Conservation (phyloP, 1,140 invertebrate genomes). For the Bombus picipes region DNA sequence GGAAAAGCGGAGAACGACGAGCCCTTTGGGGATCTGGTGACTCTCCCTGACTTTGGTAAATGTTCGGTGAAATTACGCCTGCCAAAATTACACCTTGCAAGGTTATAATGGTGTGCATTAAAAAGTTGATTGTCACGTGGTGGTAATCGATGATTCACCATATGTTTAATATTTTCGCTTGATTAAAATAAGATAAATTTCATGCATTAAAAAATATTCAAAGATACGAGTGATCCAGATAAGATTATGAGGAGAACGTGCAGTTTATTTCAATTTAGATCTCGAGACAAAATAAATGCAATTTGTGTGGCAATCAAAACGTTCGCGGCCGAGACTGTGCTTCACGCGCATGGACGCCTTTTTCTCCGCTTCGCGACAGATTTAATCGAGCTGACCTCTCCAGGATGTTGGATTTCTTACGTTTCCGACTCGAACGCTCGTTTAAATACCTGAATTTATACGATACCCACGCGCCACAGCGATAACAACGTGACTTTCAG, state of each 20-base stretch:
- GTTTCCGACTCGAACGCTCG: constrained; percentile 24
- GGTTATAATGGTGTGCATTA: constrained; percentile 51
- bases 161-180: too few species aligned
- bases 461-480: not conserved
- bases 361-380: not conserved
- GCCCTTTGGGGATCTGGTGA: constrained; percentile 53
- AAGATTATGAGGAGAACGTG: too few species aligned
- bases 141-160: too few species aligned
- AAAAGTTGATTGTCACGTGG: not conserved
- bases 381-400: constrained; percentile 25
- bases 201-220: too few species aligned
- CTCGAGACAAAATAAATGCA: too few species aligned
- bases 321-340: too few species aligned
- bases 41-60: constrained; percentile 52
- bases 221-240: too few species aligned
- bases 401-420: constrained; percentile 15
- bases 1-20: constrained; percentile 45
- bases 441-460: constrained; percentile 36
- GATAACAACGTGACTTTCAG: not conserved
- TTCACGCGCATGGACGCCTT: not conserved
- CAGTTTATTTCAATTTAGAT: too few species aligned
- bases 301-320: too few species aligned
- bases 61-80: constrained; percentile 61
- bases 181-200: too few species aligned
- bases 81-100: constrained; percentile 61